phyloP scores from a whole-genome alignment of 2,113 vertebrate species.

The Dunckerocampus dactyliophorus region DNA sequence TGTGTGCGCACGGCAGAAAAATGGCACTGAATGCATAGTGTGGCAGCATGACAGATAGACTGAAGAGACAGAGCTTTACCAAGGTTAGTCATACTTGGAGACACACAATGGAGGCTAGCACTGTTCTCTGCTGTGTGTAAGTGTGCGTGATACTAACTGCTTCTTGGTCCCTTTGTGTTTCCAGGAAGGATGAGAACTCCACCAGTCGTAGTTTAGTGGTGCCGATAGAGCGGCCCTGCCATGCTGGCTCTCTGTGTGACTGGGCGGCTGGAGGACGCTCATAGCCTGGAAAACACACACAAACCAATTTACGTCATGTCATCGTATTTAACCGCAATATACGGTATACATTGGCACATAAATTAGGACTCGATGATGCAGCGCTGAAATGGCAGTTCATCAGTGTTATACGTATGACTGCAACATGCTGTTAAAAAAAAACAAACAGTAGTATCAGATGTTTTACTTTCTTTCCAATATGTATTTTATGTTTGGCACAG shows the following conservation, averaged over 20 bases:
- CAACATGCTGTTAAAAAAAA: too few relatives aligned
- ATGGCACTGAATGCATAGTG: slow-evolving; percentile 31
- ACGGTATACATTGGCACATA: neutral
- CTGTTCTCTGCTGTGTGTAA: slow-evolving; percentile 30
- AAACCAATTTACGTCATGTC: neutral
- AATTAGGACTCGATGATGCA: neutral
- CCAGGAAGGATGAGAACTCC: slow-evolving; percentile 96
- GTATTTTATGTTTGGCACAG: too few relatives aligned
- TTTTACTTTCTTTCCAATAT: too few relatives aligned
- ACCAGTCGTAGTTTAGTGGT: slow-evolving; percentile 95
- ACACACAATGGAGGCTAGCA: slow-evolving; percentile 36
- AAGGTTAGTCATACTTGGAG: slow-evolving; percentile 54
- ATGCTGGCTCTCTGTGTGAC: slow-evolving; percentile 85
- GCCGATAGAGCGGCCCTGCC: slow-evolving; percentile 96
- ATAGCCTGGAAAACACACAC: slow-evolving; percentile 76
- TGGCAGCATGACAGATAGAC: slow-evolving; percentile 65
- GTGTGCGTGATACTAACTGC: slow-evolving; percentile 71
- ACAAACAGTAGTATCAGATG: too few relatives aligned
- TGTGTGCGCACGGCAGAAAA: slow-evolving; percentile 41
- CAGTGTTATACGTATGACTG: too few relatives aligned
- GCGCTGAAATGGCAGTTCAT: too few relatives aligned
- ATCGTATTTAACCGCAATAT: slow-evolving; percentile 9
- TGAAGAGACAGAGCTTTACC: slow-evolving; percentile 46
- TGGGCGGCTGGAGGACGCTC: slow-evolving; percentile 82
- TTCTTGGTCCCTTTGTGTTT: slow-evolving; percentile 93